These are phyloP conservation scores for Eulemur coronatus DNA, from an alignment of 2,797 vertebrate genomes.

Conservation along the genomic window DNA sequence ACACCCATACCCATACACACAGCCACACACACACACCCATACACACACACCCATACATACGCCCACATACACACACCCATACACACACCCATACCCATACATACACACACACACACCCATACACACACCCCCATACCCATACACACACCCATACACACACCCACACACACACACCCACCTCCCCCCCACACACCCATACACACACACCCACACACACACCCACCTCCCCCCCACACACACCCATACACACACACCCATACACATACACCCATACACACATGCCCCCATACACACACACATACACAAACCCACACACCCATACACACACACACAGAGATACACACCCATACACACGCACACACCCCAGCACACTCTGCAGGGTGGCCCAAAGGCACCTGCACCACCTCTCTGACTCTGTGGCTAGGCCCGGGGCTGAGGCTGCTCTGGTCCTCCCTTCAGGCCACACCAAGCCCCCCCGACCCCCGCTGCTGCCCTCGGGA, in stretches of 20 bases:
- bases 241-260: too few species aligned
- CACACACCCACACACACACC: not conserved
- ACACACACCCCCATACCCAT: too few species aligned
- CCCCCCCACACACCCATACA: not conserved
- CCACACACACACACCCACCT: not conserved
- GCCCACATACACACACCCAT: too few species aligned
- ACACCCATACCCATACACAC: too few species aligned
- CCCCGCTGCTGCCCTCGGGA: not conserved
- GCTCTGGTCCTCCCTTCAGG: not conserved
- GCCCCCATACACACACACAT: not conserved
- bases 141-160: not conserved
- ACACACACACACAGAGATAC: too few species aligned
- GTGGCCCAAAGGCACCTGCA: not conserved
- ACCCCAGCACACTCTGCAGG: not conserved
- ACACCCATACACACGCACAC: not conserved
- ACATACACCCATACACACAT: not conserved
- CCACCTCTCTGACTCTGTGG: not conserved
- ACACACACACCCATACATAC: too few species aligned
- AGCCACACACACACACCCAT: too few species aligned
- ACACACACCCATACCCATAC: too few species aligned
- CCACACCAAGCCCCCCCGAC: not conserved
- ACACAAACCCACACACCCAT: too few species aligned
- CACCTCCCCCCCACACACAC: fast-evolving
- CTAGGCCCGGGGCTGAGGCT: not conserved
- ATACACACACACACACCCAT: too few species aligned